A percentile compares a stretch with the other conserved stretches of the same genome.
phyloP scores from a whole-genome alignment of 2,113 vertebrate genomes.

The Tachuris rubrigastra region DNA sequence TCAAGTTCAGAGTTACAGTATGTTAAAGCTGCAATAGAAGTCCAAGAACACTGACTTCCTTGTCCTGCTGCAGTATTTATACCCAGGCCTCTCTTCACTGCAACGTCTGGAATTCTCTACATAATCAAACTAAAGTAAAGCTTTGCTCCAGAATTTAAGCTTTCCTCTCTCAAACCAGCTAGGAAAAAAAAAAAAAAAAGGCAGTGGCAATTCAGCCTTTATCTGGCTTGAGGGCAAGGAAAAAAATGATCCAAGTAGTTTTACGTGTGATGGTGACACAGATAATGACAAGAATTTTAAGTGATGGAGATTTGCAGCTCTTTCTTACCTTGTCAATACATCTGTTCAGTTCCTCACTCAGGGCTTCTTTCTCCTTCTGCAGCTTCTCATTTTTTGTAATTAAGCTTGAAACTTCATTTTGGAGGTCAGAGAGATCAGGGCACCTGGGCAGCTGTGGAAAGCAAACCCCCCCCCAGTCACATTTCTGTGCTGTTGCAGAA shows the following conservation, averaged over 20 bases:
- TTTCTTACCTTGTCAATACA: slow-evolving; percentile 77
- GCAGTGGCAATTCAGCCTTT: background rate
- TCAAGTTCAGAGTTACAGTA: background rate
- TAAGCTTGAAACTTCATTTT: slow-evolving; percentile 72
- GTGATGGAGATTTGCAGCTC: background rate
- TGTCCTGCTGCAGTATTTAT: background rate
- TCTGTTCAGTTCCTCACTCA: slow-evolving; percentile 77
- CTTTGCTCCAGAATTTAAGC: background rate
- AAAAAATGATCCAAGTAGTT: background rate
- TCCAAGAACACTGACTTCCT: background rate
- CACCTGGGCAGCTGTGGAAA: slow-evolving; percentile 67
- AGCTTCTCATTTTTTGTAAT: slow-evolving; percentile 74
- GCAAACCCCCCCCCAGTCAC: background rate
- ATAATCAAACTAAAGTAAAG: background rate
- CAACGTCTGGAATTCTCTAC: background rate
- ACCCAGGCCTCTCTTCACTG: background rate
- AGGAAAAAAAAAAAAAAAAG: background rate
- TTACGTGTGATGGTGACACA: background rate
- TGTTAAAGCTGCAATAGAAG: background rate
- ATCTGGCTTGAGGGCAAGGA: background rate
- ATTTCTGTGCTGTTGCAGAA: background rate
- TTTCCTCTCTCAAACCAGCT: background rate
- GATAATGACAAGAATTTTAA: background rate
- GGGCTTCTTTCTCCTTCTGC: slow-evolving; percentile 77
- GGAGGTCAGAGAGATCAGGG: slow-evolving; percentile 69